These are phyloP conservation scores for Prionace glauca DNA, from an alignment of 2,797 vertebrate genomes.

Conservation along the genomic window DNA sequence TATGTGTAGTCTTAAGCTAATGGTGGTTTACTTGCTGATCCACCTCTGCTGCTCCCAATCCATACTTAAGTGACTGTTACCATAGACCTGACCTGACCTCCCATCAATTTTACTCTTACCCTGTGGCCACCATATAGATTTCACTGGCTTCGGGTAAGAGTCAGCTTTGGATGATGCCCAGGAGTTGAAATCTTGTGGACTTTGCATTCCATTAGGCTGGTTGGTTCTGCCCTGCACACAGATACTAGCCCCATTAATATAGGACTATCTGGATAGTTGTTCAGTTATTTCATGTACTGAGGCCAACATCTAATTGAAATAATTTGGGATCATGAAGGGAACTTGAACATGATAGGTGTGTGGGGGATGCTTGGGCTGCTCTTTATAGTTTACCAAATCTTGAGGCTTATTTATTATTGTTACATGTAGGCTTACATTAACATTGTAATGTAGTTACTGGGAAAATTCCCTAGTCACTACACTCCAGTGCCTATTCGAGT, in stretches of 20 bases:
- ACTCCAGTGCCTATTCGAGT: too few species aligned
- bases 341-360: background rate
- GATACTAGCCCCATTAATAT: background rate
- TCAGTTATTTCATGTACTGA: background rate
- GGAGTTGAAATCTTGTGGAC: background rate
- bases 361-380: background rate
- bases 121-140: background rate
- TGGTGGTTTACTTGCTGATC: background rate
- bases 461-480: too few species aligned
- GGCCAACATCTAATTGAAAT: background rate
- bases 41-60: background rate
- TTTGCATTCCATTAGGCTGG: background rate
- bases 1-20: too few species aligned
- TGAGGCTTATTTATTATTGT: background rate
- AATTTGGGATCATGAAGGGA: background rate
- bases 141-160: background rate
- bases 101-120: background rate
- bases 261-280: background rate
- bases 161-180: background rate
- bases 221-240: background rate
- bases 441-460: too few species aligned
- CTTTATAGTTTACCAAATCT: background rate
- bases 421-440: too few species aligned
- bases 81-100: background rate
- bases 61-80: background rate